These are phyloP conservation scores for Oncorhynchus mykiss DNA, from an alignment of 2,113 vertebrate genomes.

Conservation along the genomic window DNA sequence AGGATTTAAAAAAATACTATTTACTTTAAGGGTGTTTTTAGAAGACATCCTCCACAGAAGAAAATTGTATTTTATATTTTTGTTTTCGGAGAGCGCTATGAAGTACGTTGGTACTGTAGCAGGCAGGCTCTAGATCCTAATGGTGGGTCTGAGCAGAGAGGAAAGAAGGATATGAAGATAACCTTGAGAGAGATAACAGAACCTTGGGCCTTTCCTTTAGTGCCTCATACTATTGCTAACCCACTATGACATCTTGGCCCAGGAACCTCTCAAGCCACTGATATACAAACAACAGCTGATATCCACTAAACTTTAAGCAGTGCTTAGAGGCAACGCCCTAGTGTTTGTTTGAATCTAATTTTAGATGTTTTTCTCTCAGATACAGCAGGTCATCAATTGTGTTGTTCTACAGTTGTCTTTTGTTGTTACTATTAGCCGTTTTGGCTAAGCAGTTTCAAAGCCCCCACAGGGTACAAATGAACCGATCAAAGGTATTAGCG, in stretches of 20 bases:
- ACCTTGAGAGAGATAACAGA: constrained; percentile 66
- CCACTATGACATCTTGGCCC: constrained; percentile 66
- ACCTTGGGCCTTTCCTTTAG: constrained; percentile 55
- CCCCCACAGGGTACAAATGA: constrained; percentile 54
- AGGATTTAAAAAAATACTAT: constrained; percentile 29
- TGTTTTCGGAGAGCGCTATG: background rate
- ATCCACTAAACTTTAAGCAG: constrained; percentile 54
- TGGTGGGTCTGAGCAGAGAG: constrained; percentile 32
- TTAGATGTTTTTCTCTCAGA: constrained; percentile 16
- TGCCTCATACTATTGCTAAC: constrained; percentile 59
- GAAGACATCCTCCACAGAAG: background rate
- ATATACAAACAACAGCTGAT: constrained; percentile 45
- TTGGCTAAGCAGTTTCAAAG: constrained; percentile 40
- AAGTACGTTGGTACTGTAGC: constrained; percentile 21
- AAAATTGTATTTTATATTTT: constrained; percentile 23
- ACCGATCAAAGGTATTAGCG: constrained; percentile 65
- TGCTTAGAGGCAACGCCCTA: constrained; percentile 31
- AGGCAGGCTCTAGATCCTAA: constrained; percentile 43
- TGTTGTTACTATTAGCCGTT: constrained; percentile 40
- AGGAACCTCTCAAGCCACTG: constrained; percentile 54
- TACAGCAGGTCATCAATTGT: background rate
- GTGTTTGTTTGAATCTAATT: constrained; percentile 23
- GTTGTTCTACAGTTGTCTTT: constrained; percentile 33
- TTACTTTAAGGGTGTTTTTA: constrained; percentile 15
- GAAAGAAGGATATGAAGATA: constrained; percentile 60